Percentiles rank a stretch among this genome's conserved stretches.
phyloP scores from a whole-genome alignment of 64 coral and sea anemone species.

The Montipora capricornis region DNA sequence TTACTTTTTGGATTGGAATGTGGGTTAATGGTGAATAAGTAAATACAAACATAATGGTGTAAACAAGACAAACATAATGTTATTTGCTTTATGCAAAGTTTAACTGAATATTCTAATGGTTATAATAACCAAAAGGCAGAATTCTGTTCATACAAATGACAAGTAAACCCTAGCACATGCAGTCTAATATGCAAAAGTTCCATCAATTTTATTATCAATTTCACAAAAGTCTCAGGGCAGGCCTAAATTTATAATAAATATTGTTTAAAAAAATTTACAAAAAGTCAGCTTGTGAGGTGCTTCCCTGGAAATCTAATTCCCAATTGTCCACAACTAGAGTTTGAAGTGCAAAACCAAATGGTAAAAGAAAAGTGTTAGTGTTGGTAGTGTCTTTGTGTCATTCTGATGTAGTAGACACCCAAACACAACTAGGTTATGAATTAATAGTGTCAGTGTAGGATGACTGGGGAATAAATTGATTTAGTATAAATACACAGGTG shows the following conservation, averaged over 20 bases:
- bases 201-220: too few relatives aligned
- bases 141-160: too few relatives aligned
- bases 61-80: conserved; percentile 23
- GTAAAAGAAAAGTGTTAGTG: conserved; percentile 27
- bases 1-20: conserved; percentile 4
- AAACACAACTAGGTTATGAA: background rate
- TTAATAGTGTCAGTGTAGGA: background rate
- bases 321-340: background rate
- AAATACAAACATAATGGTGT: background rate
- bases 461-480: background rate
- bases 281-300: background rate
- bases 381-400: background rate
- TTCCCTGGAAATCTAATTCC: background rate
- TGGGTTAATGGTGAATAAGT: background rate
- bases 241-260: too few relatives aligned
- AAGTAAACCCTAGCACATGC: too few relatives aligned
- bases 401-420: background rate
- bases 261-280: too few relatives aligned
- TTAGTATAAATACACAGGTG: too few relatives aligned
- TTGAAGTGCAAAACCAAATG: conserved; percentile 7
- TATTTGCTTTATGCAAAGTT: background rate
- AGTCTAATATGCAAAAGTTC: too few relatives aligned
- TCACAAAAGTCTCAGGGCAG: too few relatives aligned
- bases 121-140: too few relatives aligned
- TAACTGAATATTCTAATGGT: too few relatives aligned